Base-by-base conservation (phyloP, 1,140 invertebrate genomes). In the Drosophila yakuba region DNA sequence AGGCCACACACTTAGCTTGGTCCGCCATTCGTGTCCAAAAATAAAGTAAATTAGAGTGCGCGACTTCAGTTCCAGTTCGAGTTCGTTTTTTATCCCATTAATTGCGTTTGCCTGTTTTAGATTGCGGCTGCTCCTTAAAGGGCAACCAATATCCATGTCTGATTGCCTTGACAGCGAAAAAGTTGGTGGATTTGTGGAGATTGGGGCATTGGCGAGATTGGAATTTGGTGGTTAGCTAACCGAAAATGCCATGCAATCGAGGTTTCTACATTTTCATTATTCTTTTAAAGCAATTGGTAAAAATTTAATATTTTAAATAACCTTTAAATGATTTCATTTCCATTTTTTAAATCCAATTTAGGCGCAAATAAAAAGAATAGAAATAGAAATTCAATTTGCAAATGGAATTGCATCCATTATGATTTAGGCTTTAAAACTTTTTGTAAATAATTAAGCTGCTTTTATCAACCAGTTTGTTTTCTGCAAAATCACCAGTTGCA, bases 81-180 rank as follows among this genome's bases (percentile, higher is more conserved):
- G 43, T 76, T 58, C 61, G 64, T 71, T 77, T 73, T 82, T 88
- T 82, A 79, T 72, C 56, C 71, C 75, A 79, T 88, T 86, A 86
- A 88, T 86, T 86, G 83, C 77, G 69, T 59, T 64, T 54, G 77
- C 57, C 79, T 55, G 69, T 41, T 60, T 45, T 41, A 25, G 52
- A 58, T 41, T 47, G 10, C 4, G n/a, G 17, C 39, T 36, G 15
- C 41, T 36, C 20, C 55, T 39, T 6, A 14, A 32, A 77, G 58
- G 54, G 20, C 41, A 51, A 12, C 52, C 54, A 44, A 62, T 59
- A 56, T 59, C 63, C 82, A 75, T 74, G 69, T 67, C 81, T 82
- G 82, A 79, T 80, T 85, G 82, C 78, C 50, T 11, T 8, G 15
- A 17, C 17, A 41, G 23, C 10, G 17, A 28, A 7, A 5, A 14